These are phyloP conservation scores for Gymnocephalus cernua DNA, from an alignment of 2,113 vertebrate genomes.

Conservation along the genomic window DNA sequence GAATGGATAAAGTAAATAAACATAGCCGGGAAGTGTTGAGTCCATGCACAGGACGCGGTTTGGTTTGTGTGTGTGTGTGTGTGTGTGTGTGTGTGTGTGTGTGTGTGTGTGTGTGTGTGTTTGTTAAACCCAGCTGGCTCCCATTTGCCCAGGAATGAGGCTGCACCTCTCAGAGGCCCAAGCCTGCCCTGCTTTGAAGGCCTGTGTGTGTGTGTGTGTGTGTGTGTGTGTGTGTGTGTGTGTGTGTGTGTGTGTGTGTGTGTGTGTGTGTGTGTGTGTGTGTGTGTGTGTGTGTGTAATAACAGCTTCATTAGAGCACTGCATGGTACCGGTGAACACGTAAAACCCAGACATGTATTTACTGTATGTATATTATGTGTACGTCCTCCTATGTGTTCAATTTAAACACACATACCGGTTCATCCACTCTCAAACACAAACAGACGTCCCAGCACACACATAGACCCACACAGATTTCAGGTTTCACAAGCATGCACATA, in stretches of 20 bases:
- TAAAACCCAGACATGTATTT: slow-evolving; percentile 72
- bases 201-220: slow-evolving; percentile 64
- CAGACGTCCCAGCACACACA: slow-evolving; percentile 48
- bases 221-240: slow-evolving; percentile 42
- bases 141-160: slow-evolving; percentile 85
- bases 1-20: slow-evolving; percentile 83
- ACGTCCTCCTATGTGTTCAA: slow-evolving; percentile 41
- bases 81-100: slow-evolving; percentile 75
- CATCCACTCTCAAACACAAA: slow-evolving; percentile 40
- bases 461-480: slow-evolving; percentile 70
- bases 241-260: slow-evolving; percentile 61
- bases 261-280: neutral
- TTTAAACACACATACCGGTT: slow-evolving; percentile 38
- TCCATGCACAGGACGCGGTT: slow-evolving; percentile 81
- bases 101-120: slow-evolving; percentile 76
- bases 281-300: slow-evolving; percentile 64
- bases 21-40: slow-evolving; percentile 79
- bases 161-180: slow-evolving; percentile 82
- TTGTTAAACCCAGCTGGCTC: slow-evolving; percentile 87
- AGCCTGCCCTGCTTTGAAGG: slow-evolving; percentile 83
- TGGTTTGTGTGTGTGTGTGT: slow-evolving; percentile 61
- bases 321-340: slow-evolving; percentile 70
- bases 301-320: slow-evolving; percentile 78
- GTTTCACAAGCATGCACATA: slow-evolving; percentile 78
- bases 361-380: slow-evolving; percentile 49